phyloP scores from a whole-genome alignment of 1,140 invertebrate species.

The Drosophila arawakana region DNA sequence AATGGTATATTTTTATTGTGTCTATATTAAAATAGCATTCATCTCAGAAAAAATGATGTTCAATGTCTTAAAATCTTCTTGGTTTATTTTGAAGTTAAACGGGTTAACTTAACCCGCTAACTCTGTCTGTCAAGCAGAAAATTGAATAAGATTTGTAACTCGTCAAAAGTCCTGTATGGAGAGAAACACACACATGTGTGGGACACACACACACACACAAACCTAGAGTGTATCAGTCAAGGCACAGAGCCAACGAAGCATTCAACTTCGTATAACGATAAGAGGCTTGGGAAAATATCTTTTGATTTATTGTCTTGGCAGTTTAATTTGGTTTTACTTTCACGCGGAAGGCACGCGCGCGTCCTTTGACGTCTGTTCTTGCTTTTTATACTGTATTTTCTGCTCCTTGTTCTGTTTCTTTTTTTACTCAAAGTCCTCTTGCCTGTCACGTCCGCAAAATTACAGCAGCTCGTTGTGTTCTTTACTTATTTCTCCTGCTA shows the following conservation, averaged over 20 bases:
- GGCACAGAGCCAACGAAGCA: slow-evolving; percentile 1
- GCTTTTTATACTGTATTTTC: background rate
- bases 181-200: background rate
- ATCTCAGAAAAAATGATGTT: slow-evolving; percentile 37
- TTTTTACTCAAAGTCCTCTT: slow-evolving; percentile 18
- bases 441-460: slow-evolving; percentile 62
- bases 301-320: slow-evolving; percentile 74
- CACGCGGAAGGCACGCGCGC: slow-evolving; percentile 51
- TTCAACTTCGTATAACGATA: slow-evolving; percentile 25
- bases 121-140: slow-evolving; percentile 37
- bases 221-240: slow-evolving; percentile 21
- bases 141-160: slow-evolving; percentile 43
- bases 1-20: no score
- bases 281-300: slow-evolving; percentile 42
- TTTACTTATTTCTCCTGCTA: slow-evolving; percentile 59
- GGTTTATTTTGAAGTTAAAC: slow-evolving; percentile 17
- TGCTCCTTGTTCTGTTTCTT: background rate
- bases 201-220: background rate
- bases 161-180: background rate
- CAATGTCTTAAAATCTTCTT: slow-evolving; percentile 7
- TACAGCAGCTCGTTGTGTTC: slow-evolving; percentile 56
- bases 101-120: slow-evolving; percentile 13
- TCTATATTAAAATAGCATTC: background rate
- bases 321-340: slow-evolving; percentile 67
- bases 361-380: slow-evolving; percentile 7